Conservation (phyloP, 2,797 vertebrate genomes). For the Smutsia temminckii region DNA sequence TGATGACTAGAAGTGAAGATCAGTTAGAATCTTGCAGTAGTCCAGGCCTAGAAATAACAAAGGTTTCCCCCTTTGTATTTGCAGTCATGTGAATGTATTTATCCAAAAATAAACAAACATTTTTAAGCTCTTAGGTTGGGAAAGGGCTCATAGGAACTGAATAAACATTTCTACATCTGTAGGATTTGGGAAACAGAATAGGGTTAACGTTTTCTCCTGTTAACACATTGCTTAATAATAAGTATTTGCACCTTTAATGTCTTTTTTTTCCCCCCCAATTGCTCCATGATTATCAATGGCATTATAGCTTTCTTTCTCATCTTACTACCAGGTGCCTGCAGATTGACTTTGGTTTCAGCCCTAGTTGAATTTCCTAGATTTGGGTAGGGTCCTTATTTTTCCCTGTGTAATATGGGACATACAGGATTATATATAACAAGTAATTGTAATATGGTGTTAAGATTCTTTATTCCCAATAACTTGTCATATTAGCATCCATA, state of each 20-base stretch:
- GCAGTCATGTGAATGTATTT: neutral
- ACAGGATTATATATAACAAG: neutral
- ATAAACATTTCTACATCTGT: neutral
- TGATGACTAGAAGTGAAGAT: neutral
- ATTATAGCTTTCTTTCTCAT: neutral
- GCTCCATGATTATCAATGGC: neutral
- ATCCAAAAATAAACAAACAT: neutral
- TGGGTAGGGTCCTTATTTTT: neutral
- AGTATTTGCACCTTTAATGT: conserved; percentile 11
- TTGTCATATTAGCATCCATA: neutral
- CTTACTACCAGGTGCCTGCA: neutral
- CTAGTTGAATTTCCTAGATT: conserved; percentile 21
- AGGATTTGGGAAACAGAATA: neutral
- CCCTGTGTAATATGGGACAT: neutral
- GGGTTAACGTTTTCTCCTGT: neutral
- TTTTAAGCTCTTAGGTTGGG: neutral
- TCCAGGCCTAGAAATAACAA: neutral
- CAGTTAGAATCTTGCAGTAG: neutral
- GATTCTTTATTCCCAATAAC: neutral
- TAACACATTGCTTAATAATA: neutral
- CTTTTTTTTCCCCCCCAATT: neutral
- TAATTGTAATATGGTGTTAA: neutral
- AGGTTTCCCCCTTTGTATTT: conserved; percentile 9
- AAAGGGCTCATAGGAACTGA: neutral
- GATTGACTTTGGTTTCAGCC: conserved; percentile 32